A percentile compares a stretch with the other conserved stretches of the same genome.
phyloP scores from a whole-genome alignment of 2,113 vertebrate genomes.

The Phaetusa simplex region DNA sequence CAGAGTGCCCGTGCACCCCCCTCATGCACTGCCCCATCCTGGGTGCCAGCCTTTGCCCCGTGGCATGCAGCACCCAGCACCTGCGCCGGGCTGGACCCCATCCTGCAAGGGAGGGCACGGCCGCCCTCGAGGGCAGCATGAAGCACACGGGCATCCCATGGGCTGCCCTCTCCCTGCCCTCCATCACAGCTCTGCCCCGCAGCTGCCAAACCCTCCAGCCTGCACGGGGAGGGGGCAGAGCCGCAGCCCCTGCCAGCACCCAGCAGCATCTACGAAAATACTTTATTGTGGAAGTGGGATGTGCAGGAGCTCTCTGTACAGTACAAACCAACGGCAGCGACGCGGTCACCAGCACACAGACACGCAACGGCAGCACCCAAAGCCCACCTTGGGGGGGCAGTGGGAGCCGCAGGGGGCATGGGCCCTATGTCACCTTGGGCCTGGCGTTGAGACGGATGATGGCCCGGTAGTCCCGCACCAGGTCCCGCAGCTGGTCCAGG shows the following conservation, averaged over 20 bases:
- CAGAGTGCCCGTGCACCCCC: rapidly evolving
- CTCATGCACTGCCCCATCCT: neutral
- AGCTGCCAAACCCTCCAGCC: neutral
- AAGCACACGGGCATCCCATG: neutral
- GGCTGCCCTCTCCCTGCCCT: neutral
- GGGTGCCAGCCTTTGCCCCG: neutral
- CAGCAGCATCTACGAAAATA: conserved; percentile 58
- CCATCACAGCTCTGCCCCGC: rapidly evolving
- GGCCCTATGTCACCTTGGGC: conserved; percentile 36
- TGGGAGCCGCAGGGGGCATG: rapidly evolving
- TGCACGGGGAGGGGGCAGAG: neutral
- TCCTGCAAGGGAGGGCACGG: neutral
- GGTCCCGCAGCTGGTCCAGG: conserved; percentile 68
- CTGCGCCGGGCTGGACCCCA: rapidly evolving
- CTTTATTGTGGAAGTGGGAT: conserved; percentile 32
- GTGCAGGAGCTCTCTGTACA: neutral
- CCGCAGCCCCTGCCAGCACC: neutral
- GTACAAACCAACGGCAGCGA: neutral
- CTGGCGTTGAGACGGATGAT: conserved; percentile 67
- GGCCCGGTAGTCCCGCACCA: conserved; percentile 69
- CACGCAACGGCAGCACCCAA: rapidly evolving
- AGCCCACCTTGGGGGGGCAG: neutral
- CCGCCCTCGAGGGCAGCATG: rapidly evolving
- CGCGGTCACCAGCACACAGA: neutral
- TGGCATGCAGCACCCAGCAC: neutral